phyloP scores from a whole-genome alignment of 2,113 vertebrate species.

The Argyrosomus japonicus region DNA sequence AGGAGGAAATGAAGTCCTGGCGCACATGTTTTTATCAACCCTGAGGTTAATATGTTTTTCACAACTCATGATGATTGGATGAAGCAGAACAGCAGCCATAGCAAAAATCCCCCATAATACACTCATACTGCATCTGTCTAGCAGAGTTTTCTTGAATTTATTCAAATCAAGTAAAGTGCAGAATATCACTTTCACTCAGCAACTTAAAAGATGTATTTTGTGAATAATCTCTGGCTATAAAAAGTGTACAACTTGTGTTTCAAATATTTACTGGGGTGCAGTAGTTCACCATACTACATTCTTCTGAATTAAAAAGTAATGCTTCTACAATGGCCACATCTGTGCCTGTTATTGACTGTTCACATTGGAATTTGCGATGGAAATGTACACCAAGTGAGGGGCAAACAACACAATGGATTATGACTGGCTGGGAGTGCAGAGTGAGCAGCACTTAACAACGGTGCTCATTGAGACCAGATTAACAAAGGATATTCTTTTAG shows the following conservation, averaged over 20 bases:
- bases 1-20: conserved; percentile 77
- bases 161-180: conserved; percentile 22
- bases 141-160: conserved; percentile 10
- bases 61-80: conserved; percentile 60
- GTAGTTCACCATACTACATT: conserved; percentile 45
- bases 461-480: conserved; percentile 73
- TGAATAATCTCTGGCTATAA: conserved; percentile 14
- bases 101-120: conserved; percentile 54
- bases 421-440: conserved; percentile 58
- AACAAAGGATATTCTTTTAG: conserved; percentile 78
- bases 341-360: conserved; percentile 75
- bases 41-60: conserved; percentile 75
- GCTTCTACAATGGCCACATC: conserved; percentile 61
- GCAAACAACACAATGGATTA: conserved; percentile 75
- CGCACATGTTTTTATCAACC: conserved; percentile 70
- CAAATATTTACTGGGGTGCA: conserved; percentile 13
- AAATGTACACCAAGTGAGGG: conserved; percentile 62
- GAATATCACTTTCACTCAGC: conserved; percentile 13
- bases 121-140: conserved; percentile 14
- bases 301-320: conserved; percentile 54
- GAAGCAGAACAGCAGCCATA: conserved; percentile 61
- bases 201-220: conserved; percentile 12
- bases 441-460: conserved; percentile 67
- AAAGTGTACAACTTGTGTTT: conserved; percentile 21
- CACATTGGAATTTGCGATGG: conserved; percentile 73